Percentiles rank a stretch among this genome's conserved stretches.
Evolutionary conservation across 2,888 invertebrate species (phyloP).

Genomic region (Flexamia atlantica): DNA sequence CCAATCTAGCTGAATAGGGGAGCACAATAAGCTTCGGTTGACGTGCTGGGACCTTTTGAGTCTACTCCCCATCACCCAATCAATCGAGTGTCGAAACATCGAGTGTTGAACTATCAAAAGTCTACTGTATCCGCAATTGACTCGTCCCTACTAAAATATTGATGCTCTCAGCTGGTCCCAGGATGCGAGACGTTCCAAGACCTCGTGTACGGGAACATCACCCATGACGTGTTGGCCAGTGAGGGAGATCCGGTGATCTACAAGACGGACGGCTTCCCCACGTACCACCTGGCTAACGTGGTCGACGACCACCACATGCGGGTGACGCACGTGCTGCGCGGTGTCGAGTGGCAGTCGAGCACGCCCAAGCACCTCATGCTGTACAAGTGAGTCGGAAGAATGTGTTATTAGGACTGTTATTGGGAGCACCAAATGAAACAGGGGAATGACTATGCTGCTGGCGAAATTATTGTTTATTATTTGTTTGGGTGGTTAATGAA

Average conservation of each 20-base stretch:
- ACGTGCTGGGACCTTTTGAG: too few species aligned
- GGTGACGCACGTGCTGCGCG: conserved; percentile 95
- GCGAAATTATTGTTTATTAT: too few species aligned
- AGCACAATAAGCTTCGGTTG: too few species aligned
- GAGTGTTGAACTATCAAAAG: too few species aligned
- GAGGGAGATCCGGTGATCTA: conserved; percentile 97
- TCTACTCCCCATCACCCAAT: too few species aligned
- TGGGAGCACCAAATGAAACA: too few species aligned
- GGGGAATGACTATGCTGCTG: too few species aligned
- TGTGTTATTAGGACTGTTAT: too few species aligned
- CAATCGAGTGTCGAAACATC: too few species aligned
- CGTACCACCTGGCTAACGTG: conserved; percentile 98
- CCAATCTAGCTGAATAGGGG: too few species aligned
- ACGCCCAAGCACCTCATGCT: conserved; percentile 96
- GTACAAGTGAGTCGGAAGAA: conserved; percentile 87
- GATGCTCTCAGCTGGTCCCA: conserved; percentile 78
- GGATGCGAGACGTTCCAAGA: conserved; percentile 84
- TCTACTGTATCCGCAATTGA: too few species aligned
- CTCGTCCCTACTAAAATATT: neutral
- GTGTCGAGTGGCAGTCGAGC: conserved; percentile 98
- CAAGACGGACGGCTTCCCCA: conserved; percentile 96
- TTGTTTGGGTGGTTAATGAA: too few species aligned
- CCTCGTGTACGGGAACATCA: conserved; percentile 88
- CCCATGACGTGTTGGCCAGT: conserved; percentile 84
- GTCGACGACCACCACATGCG: conserved; percentile 98